Percentiles rank a stretch among this genome's conserved stretches.
Conservation (phyloP, 2,888 invertebrate genomes). For the Lobophora halterata region DNA sequence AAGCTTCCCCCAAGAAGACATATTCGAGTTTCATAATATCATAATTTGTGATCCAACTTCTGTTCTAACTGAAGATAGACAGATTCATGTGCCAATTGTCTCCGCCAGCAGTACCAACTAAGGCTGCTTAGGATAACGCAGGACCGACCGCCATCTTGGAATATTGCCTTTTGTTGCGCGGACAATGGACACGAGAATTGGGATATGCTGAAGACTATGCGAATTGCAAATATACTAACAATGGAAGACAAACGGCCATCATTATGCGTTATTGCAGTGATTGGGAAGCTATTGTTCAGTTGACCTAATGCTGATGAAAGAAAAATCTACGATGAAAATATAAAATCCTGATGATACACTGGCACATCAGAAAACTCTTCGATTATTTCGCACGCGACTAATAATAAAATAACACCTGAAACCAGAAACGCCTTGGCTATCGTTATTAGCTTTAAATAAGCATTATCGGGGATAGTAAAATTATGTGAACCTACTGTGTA, state of each 20-base stretch:
- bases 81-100: too few relatives aligned
- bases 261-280: conserved; percentile 24
- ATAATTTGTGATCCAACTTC: conserved; percentile 7
- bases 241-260: conserved; percentile 54
- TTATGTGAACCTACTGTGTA: too few relatives aligned
- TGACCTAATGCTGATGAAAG: background rate
- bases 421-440: too few relatives aligned
- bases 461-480: too few relatives aligned
- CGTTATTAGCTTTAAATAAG: too few relatives aligned
- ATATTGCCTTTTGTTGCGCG: conserved; percentile 56
- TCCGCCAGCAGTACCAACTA: background rate
- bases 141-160: conserved; percentile 46
- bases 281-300: conserved; percentile 13
- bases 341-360: too few relatives aligned
- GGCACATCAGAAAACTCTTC: too few relatives aligned
- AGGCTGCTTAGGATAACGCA: conserved; percentile 31
- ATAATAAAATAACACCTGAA: too few relatives aligned
- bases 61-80: background rate
- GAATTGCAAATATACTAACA: conserved; percentile 53
- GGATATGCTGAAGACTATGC: conserved; percentile 54
- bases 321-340: too few relatives aligned
- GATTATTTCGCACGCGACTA: too few relatives aligned
- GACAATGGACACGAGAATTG: conserved; percentile 66
- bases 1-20: too few relatives aligned
- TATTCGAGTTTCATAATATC: too few relatives aligned